These are phyloP conservation scores for Fulica atra DNA, from an alignment of 2,113 vertebrate genomes.

Conservation along the genomic window DNA sequence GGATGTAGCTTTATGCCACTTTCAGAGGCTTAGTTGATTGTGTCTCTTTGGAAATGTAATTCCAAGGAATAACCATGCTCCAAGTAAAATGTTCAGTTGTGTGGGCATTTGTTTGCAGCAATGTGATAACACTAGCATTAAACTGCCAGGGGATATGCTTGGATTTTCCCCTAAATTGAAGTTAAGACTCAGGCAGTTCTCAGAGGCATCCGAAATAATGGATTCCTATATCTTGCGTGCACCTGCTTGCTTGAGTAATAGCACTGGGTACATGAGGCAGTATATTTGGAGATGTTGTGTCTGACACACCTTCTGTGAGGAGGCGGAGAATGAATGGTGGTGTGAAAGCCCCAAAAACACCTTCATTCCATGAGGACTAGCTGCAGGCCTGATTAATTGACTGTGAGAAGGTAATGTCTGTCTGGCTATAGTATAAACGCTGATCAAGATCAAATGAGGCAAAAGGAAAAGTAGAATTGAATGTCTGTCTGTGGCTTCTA, in stretches of 20 bases:
- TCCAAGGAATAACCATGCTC: neutral
- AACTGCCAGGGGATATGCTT: neutral
- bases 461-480: conserved; percentile 28
- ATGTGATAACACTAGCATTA: neutral
- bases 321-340: neutral
- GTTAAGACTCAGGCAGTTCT: neutral
- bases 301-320: neutral
- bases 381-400: conserved; percentile 16
- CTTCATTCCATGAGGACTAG: neutral
- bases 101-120: neutral
- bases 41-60: neutral
- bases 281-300: neutral
- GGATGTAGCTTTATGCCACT: neutral
- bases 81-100: neutral
- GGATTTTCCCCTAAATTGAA: neutral
- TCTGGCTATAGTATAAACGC: conserved; percentile 1
- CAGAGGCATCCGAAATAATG: neutral
- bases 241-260: neutral
- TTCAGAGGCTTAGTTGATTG: neutral
- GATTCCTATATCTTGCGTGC: neutral
- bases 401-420: conserved; percentile 35
- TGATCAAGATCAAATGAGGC: conserved; percentile 31
- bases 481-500: conserved; percentile 4
- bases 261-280: neutral
- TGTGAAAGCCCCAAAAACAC: neutral